Evolutionary conservation across 2,797 vertebrate species (phyloP).

Genomic region (Rhabdomys pumilio): DNA sequence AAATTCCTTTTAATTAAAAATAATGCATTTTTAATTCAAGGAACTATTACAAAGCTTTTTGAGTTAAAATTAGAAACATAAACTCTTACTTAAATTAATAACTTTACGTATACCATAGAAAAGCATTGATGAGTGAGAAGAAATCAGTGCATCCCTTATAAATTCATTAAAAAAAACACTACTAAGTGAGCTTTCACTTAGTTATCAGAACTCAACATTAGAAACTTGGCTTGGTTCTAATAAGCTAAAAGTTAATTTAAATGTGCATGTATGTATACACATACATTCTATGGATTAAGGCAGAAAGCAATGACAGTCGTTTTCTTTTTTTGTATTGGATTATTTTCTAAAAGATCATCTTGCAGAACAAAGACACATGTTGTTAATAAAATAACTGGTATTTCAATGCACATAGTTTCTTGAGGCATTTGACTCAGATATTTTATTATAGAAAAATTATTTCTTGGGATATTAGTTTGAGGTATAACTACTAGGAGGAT

Average conservation of each 20-base stretch:
- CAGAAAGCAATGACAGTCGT: neutral
- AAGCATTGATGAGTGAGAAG: neutral
- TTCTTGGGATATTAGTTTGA: conserved; percentile 44
- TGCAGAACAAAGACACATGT: conserved; percentile 24
- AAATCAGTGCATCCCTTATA: neutral
- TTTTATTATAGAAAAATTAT: conserved; percentile 49
- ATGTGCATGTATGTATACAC: neutral
- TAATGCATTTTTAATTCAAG: conserved; percentile 12
- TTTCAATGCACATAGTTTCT: conserved; percentile 56
- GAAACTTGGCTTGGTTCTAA: neutral
- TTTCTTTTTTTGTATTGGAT: neutral
- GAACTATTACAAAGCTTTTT: neutral
- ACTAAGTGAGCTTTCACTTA: neutral
- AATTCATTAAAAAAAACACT: neutral
- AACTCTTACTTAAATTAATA: conserved; percentile 2
- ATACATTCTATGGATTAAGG: neutral
- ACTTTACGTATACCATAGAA: neutral
- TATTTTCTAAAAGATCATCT: neutral
- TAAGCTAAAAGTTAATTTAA: neutral
- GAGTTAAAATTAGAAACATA: conserved; percentile 4
- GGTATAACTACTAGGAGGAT: conserved; percentile 52
- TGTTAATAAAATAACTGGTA: conserved; percentile 52
- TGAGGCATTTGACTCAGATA: conserved; percentile 30
- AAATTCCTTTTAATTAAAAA: conserved; percentile 31
- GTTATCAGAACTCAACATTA: neutral